Conservation (phyloP, 2,113 vertebrate genomes). For the Brachionichthys hirsutus region DNA sequence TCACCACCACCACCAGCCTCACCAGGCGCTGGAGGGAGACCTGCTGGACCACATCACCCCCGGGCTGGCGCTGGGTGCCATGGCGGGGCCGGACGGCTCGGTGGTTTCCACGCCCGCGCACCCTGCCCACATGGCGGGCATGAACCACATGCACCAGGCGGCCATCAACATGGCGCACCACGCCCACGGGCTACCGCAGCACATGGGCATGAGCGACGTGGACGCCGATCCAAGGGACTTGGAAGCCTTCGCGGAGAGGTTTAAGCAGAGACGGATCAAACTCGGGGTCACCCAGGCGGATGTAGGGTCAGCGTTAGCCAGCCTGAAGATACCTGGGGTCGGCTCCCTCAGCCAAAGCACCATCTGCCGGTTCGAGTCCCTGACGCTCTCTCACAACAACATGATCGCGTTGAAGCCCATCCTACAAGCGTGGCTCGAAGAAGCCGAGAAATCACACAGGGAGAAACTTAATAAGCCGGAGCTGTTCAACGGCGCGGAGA, state of each 20-base stretch:
- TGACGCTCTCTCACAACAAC: conserved; percentile 98
- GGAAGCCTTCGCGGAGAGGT: conserved; percentile 97
- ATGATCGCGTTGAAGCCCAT: conserved; percentile 99
- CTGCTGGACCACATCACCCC: conserved; percentile 97
- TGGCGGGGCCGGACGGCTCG: conserved; percentile 92
- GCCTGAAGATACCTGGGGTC: conserved; percentile 97
- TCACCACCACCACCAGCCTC: conserved; percentile 94
- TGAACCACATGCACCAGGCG: conserved; percentile 99
- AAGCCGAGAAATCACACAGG: conserved; percentile 95
- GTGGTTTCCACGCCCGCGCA: conserved; percentile 94
- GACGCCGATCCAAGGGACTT: conserved; percentile 97
- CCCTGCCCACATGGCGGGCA: conserved; percentile 94
- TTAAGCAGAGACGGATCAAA: conserved; percentile 99
- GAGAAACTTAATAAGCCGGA: conserved; percentile 98
- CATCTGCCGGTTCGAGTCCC: conserved; percentile 98
- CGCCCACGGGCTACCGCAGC: conserved; percentile 91
- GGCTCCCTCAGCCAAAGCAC: conserved; percentile 98
- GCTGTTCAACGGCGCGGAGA: conserved; percentile 95
- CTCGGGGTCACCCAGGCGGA: conserved; percentile 97
- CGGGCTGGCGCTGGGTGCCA: conserved; percentile 91
- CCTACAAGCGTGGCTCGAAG: conserved; percentile 97
- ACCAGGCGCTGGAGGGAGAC: conserved; percentile 95
- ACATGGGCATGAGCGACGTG: conserved; percentile 98
- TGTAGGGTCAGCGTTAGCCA: conserved; percentile 94
- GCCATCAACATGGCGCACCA: conserved; percentile 98